Base-by-base conservation (phyloP, 2,888 invertebrate species). In the Xanthia icteritia region DNA sequence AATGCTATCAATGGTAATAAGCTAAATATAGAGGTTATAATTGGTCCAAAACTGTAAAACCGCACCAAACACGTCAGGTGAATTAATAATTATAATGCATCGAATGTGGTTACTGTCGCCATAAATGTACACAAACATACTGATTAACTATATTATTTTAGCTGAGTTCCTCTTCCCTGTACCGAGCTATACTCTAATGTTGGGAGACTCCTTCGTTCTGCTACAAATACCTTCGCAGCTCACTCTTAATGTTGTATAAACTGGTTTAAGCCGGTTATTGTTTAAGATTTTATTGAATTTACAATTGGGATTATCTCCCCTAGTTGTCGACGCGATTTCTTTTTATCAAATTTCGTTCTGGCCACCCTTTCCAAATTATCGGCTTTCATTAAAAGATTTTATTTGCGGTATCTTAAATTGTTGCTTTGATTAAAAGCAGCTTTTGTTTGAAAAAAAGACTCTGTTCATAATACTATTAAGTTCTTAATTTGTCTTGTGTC, bases 241-340 rank as follows among this genome's bases (percentile, higher is more conserved):
- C 85, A 90, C 92, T 93, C 91, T 86, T 91, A 92, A 92, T 93
- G 86, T 89, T 91, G 86, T 89, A 86, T 88, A 92, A 92, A 91
- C 91, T 88, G 89, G 78, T 82, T 84, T 90, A 90, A 93, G 88
- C 89, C 88, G 85, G 90, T 94, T 93, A 93, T 94, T 95, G 94
- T 94, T 91, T 91, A 88, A 92, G 90, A 90, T 93, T 91, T 93
- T 92, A 92, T 93, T 93, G 91, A 92, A 92, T 93, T 89, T 90
- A 91, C 92, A 92, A 92, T 93, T 89, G 87, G 89, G 91, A 94
- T 94, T 91, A 93, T 90, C 91, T 89, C 89, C 88, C 89, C 85
- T 86, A 76, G 80, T 77, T 56, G 74, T 82, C 81, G 79, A 80
- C 73, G 83, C 88, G 87, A 89, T 90, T 91, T 90, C 85, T 90